Evolutionary conservation across 2,113 vertebrate species (phyloP).

Genomic region (Nanorana parkeri): DNA sequence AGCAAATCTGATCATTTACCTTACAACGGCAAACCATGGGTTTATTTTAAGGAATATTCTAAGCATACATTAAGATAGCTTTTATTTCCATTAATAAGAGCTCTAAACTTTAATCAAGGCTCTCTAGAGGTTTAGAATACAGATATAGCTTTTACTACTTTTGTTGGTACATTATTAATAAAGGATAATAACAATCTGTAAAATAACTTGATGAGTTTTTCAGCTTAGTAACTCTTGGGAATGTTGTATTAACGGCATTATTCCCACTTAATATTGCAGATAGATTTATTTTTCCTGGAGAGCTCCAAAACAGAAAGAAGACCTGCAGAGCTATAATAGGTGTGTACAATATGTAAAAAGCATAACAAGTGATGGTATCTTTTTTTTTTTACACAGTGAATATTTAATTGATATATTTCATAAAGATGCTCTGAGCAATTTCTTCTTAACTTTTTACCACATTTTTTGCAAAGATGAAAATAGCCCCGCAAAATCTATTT

Average conservation of each 20-base stretch:
- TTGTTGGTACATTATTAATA: conserved; percentile 33
- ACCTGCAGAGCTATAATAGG: no score
- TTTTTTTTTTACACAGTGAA: no score
- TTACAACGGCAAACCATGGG: no score
- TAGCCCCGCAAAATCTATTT: no score
- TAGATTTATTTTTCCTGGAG: neutral
- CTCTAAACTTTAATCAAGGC: conserved; percentile 27
- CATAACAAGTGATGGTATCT: no score
- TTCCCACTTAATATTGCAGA: neutral
- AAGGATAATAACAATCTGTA: conserved; percentile 20
- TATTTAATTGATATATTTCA: no score
- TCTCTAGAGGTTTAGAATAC: conserved; percentile 16
- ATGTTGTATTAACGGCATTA: neutral
- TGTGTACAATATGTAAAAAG: no score
- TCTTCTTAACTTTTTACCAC: no score
- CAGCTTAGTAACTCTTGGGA: neutral
- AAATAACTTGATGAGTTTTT: conserved; percentile 5
- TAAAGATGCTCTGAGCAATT: no score
- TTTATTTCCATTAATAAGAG: neutral
- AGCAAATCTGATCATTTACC: no score
- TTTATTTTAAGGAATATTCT: neutral
- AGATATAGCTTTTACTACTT: conserved; percentile 33
- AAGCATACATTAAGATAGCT: neutral
- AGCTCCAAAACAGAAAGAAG: no score
- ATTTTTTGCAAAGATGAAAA: no score